Evolutionary conservation across 2,797 vertebrate genomes (phyloP).

Genomic region (Anolis apletophallus): DNA sequence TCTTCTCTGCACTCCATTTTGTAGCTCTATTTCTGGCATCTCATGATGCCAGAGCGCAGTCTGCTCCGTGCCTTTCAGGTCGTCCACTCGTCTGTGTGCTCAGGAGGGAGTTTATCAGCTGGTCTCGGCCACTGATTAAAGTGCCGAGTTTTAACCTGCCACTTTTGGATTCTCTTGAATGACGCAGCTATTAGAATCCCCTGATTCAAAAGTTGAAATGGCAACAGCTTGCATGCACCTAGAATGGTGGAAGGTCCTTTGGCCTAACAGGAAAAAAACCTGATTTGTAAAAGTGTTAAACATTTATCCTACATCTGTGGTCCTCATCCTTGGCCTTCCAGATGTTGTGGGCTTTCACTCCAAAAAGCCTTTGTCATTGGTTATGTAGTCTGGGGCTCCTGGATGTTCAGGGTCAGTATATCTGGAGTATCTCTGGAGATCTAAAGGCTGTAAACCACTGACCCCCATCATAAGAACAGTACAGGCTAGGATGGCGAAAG

Average conservation of each 20-base stretch:
- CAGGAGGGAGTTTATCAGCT: too few relatives aligned
- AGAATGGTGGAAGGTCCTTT: background rate
- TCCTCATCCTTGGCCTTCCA: background rate
- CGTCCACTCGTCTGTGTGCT: too few relatives aligned
- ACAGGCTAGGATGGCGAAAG: background rate
- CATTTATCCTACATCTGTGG: background rate
- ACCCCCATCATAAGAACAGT: background rate
- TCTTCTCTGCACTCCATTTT: too few relatives aligned
- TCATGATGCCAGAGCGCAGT: too few relatives aligned
- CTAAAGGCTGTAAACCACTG: background rate
- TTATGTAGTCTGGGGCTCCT: background rate
- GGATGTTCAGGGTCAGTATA: background rate
- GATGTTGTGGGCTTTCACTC: too few relatives aligned
- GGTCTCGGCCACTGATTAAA: too few relatives aligned
- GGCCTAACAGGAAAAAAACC: background rate
- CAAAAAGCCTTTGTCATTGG: background rate
- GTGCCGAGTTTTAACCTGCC: too few relatives aligned
- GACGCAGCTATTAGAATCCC: background rate
- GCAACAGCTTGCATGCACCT: too few relatives aligned
- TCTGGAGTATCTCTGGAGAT: background rate
- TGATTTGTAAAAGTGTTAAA: background rate
- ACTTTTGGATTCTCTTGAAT: too few relatives aligned
- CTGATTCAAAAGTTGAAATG: background rate
- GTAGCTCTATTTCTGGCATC: too few relatives aligned
- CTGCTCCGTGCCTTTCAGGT: too few relatives aligned